phyloP scores from a whole-genome alignment of 2,888 invertebrate species.

The Embidobia sp. region DNA sequence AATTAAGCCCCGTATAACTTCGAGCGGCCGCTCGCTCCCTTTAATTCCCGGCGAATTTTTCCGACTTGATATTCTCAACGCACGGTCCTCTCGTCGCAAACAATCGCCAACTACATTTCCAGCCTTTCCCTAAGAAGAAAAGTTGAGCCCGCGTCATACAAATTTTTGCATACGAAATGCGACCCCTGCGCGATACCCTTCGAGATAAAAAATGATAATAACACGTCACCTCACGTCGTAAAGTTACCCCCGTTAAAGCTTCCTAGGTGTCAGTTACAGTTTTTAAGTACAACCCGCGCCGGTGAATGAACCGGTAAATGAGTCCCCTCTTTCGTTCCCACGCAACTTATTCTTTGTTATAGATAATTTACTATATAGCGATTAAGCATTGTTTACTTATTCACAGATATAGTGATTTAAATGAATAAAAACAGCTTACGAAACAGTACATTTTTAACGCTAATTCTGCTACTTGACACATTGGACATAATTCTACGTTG shows the following conservation, averaged over 20 bases:
- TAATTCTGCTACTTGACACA: no score
- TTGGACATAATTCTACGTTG: no score
- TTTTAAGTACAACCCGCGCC: no score
- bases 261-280: no score
- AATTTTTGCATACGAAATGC: conserved; percentile 20
- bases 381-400: no score
- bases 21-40: not conserved
- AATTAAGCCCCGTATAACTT: not conserved
- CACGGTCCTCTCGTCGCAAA: not conserved
- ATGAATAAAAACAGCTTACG: no score
- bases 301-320: no score
- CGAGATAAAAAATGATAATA: conserved; percentile 2
- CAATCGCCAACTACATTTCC: conserved; percentile 12
- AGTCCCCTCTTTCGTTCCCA: conserved; percentile 1
- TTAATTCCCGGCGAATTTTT: conserved; percentile 10
- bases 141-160: not conserved
- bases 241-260: conserved; percentile 18
- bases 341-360: conserved; percentile 36
- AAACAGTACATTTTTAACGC: no score
- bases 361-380: conserved; percentile 41
- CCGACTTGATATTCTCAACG: conserved; percentile 8
- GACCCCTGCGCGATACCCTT: not conserved
- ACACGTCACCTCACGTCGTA: no score
- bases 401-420: no score
- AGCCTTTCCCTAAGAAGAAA: not conserved